Evolutionary conservation across 2,797 vertebrate species (phyloP).

Genomic region (Jordanella pulchra): DNA sequence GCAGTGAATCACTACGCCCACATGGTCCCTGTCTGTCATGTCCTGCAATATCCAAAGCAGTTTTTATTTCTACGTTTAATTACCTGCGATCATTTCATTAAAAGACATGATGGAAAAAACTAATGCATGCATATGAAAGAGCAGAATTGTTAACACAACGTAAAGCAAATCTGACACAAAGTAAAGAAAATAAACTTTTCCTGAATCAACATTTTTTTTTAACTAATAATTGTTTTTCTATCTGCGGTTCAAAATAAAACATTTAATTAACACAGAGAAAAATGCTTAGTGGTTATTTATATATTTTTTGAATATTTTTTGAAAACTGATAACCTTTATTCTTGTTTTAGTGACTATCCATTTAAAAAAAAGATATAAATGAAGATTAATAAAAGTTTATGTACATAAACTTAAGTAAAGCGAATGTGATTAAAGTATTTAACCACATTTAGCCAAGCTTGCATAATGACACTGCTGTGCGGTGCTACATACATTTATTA

Average conservation of each 20-base stretch:
- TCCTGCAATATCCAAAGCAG: background rate
- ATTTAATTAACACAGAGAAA: background rate
- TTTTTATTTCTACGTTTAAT: background rate
- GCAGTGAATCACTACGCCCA: background rate
- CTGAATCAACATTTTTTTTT: background rate
- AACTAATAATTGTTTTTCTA: background rate
- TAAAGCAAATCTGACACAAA: background rate
- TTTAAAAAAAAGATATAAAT: background rate
- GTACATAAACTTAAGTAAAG: background rate
- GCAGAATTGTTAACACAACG: background rate
- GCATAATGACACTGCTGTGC: background rate
- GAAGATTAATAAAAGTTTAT: background rate
- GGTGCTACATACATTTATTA: background rate
- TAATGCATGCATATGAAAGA: background rate
- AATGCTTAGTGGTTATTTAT: background rate
- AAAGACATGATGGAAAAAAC: background rate
- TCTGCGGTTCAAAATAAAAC: background rate
- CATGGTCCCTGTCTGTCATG: background rate
- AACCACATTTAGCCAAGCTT: background rate
- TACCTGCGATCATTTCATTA: background rate
- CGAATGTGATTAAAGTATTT: background rate
- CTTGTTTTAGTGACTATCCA: background rate
- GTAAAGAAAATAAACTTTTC: background rate
- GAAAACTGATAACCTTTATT: too few relatives aligned
- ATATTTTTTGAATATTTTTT: too few relatives aligned